These are phyloP conservation scores for Anoplolepis gracilipes DNA, from an alignment of 1,140 invertebrate genomes.

Conservation along the genomic window DNA sequence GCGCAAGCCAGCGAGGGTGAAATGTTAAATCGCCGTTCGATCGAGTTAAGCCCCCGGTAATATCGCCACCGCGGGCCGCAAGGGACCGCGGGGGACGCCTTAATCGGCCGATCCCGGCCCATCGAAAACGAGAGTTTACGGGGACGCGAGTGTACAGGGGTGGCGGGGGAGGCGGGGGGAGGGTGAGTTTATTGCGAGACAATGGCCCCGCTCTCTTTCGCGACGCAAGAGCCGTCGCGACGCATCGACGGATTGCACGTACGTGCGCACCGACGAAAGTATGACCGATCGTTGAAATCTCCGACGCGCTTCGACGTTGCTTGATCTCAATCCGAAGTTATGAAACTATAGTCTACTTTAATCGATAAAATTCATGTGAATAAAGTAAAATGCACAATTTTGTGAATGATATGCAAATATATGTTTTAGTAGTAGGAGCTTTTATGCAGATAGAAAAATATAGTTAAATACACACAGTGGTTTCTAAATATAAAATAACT, in stretches of 20 bases:
- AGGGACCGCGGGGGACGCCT: constrained; percentile 30
- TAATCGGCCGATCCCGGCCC: constrained; percentile 44
- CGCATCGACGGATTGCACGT: constrained; percentile 27
- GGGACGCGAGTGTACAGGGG: constrained; percentile 13
- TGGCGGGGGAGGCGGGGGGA: too few species aligned
- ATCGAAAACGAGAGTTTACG: constrained; percentile 62
- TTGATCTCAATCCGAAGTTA: constrained; percentile 40
- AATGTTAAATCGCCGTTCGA: constrained; percentile 81
- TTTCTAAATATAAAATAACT: background rate
- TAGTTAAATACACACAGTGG: background rate
- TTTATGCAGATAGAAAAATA: too few species aligned
- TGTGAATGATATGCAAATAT: too few species aligned
- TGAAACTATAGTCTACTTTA: too few species aligned
- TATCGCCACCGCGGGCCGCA: constrained; percentile 75
- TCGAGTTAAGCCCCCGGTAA: constrained; percentile 82
- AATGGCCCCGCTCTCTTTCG: constrained; percentile 18
- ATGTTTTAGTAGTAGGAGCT: background rate
- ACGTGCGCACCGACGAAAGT: constrained; percentile 53
- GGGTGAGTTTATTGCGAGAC: constrained; percentile 25
- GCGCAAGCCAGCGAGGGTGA: constrained; percentile 76
- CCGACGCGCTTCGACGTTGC: constrained; percentile 65
- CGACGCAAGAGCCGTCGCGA: constrained; percentile 33
- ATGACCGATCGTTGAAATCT: constrained; percentile 72
- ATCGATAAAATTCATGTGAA: background rate
- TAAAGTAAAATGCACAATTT: background rate